Percentiles rank a stretch among this genome's conserved stretches.
phyloP scores from a whole-genome alignment of 2,797 vertebrate genomes.

The Anas bahamensis region DNA sequence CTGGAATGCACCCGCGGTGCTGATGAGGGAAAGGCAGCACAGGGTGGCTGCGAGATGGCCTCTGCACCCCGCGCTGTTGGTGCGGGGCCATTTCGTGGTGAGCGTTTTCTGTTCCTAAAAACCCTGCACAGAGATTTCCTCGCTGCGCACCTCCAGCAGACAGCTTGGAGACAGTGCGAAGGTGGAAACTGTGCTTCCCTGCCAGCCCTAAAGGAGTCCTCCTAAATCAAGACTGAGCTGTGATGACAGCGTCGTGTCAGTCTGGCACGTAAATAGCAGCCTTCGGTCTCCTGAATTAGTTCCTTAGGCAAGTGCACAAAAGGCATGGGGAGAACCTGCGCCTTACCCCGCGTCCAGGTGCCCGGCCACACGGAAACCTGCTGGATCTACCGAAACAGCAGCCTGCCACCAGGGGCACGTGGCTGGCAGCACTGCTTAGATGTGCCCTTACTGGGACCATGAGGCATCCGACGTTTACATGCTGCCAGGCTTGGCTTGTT shows the following conservation, averaged over 20 bases:
- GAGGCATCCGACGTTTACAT: neutral
- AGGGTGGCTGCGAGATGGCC: rapidly evolving
- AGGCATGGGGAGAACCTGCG: neutral
- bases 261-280: neutral
- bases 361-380: neutral
- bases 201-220: neutral
- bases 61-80: rapidly evolving
- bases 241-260: rapidly evolving
- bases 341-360: neutral
- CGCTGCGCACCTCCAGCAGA: neutral
- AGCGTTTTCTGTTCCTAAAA: neutral
- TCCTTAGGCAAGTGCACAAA: neutral
- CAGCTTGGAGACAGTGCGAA: neutral
- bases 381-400: neutral
- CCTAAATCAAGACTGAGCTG: neutral
- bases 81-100: neutral
- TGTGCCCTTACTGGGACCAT: neutral
- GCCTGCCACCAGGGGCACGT: neutral
- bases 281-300: neutral
- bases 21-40: neutral
- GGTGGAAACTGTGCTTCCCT: neutral
- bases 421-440: neutral
- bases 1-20: neutral
- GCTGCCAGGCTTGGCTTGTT: slow-evolving; percentile 25
- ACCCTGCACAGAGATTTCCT: rapidly evolving